A percentile compares a stretch with the other conserved stretches of the same genome.
Conservation (phyloP, 2,888 invertebrate species). For the Drosophila prostipennis region DNA sequence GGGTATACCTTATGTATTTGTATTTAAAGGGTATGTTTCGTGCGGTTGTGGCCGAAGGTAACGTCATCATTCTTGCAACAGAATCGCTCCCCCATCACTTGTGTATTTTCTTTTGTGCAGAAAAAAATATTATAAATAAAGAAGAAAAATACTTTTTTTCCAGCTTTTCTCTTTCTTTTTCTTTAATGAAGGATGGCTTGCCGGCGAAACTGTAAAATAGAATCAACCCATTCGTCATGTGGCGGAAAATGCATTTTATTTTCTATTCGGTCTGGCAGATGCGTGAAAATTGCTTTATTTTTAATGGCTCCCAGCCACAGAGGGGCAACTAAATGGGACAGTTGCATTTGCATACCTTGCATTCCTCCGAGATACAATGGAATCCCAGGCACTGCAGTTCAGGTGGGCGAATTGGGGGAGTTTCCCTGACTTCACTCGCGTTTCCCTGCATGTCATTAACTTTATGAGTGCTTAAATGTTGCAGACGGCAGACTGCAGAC, state of each 20-base stretch:
- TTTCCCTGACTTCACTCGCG: constrained; percentile 2
- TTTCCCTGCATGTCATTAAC: constrained; percentile 76
- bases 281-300: constrained; percentile 80
- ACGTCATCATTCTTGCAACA: constrained; percentile 34
- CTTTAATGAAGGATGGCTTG: constrained; percentile 21
- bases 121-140: constrained; percentile 28
- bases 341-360: constrained; percentile 61
- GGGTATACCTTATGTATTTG: not conserved
- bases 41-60: constrained; percentile 22
- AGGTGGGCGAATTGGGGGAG: constrained; percentile 42
- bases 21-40: constrained; percentile 36
- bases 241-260: constrained; percentile 78
- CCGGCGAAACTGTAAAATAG: constrained; percentile 69
- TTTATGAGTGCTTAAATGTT: constrained; percentile 77
- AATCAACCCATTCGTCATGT: constrained; percentile 80
- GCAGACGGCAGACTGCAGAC: constrained; percentile 33
- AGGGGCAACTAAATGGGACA: constrained; percentile 56
- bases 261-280: constrained; percentile 71
- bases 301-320: constrained; percentile 63
- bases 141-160: constrained; percentile 31
- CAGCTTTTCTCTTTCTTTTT: constrained; percentile 31
- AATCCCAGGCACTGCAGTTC: constrained; percentile 49
- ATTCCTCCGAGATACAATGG: constrained; percentile 61
- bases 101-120: constrained; percentile 39
- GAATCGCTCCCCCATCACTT: constrained; percentile 11